Evolutionary conservation across 1,140 invertebrate species (phyloP).

Genomic region (Anastrepha obliqua): DNA sequence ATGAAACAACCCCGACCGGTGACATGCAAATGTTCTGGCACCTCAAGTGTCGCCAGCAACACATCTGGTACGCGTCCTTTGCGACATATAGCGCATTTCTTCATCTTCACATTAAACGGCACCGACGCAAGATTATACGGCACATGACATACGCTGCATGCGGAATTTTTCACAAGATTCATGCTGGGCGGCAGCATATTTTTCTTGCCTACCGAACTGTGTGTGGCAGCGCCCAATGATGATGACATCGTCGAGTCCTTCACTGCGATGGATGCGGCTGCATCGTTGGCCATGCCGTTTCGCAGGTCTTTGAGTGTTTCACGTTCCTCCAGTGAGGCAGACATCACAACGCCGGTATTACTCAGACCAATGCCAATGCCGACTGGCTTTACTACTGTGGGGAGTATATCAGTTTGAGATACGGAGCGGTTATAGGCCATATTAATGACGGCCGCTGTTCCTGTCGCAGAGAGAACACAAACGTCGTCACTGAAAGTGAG

Average conservation of each 20-base stretch:
- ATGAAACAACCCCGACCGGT: slow-evolving; percentile 85
- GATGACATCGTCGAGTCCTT: slow-evolving; percentile 52
- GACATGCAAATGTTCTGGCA: slow-evolving; percentile 83
- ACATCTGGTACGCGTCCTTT: slow-evolving; percentile 92
- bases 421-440: slow-evolving; percentile 75
- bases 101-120: slow-evolving; percentile 80
- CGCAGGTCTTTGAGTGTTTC: slow-evolving; percentile 57
- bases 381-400: neutral
- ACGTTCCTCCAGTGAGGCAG: slow-evolving; percentile 68
- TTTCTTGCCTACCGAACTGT: slow-evolving; percentile 61
- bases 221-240: slow-evolving; percentile 32
- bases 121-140: slow-evolving; percentile 84
- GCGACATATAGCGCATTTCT: slow-evolving; percentile 82
- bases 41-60: slow-evolving; percentile 91
- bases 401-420: slow-evolving; percentile 68
- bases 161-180: slow-evolving; percentile 62
- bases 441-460: slow-evolving; percentile 92
- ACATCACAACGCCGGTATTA: slow-evolving; percentile 60
- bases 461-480: slow-evolving; percentile 92
- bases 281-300: slow-evolving; percentile 51
- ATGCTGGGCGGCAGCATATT: slow-evolving; percentile 61
- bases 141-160: slow-evolving; percentile 83
- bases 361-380: slow-evolving; percentile 53
- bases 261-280: neutral
- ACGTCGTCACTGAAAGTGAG: slow-evolving; percentile 89